Percentiles rank a stretch among this genome's conserved stretches.
Evolutionary conservation across 2,113 vertebrate genomes (phyloP).

Genomic region (Passerina amoena): DNA sequence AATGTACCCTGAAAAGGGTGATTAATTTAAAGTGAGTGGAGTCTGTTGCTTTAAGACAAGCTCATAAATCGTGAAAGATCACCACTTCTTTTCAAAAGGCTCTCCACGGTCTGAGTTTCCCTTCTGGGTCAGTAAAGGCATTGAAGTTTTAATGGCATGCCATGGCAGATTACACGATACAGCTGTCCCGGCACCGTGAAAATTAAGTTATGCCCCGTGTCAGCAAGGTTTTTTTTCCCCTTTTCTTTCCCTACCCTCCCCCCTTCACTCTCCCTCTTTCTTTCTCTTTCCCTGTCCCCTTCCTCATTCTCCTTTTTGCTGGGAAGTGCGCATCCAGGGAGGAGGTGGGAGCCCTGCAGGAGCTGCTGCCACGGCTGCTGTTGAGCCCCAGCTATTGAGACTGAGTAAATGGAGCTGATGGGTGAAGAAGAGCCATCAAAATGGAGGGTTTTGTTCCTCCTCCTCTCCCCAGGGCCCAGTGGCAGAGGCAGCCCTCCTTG

Average conservation of each 20-base stretch:
- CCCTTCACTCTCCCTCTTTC: conserved; percentile 41
- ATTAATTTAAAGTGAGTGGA: conserved; percentile 92
- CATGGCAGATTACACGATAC: conserved; percentile 98
- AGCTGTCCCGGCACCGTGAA: conserved; percentile 99
- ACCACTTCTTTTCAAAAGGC: conserved; percentile 92
- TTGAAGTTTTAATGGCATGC: conserved; percentile 98
- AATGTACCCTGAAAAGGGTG: conserved; percentile 83
- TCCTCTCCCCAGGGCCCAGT: neutral
- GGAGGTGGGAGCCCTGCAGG: conserved; percentile 59
- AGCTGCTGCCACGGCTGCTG: conserved; percentile 39
- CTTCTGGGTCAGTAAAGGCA: conserved; percentile 98
- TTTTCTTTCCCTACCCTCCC: conserved; percentile 76
- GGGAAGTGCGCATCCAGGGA: conserved; percentile 78
- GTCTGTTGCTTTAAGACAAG: conserved; percentile 95
- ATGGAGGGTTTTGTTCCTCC: conserved; percentile 74
- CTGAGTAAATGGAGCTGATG: conserved; percentile 82
- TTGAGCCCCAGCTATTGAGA: conserved; percentile 75
- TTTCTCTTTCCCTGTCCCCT: conserved; percentile 43
- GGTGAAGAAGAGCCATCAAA: conserved; percentile 70
- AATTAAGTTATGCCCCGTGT: conserved; percentile 99
- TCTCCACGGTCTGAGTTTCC: conserved; percentile 91
- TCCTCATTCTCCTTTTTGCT: conserved; percentile 65
- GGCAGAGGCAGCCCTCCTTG: neutral
- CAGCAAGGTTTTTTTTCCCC: conserved; percentile 88
- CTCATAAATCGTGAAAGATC: conserved; percentile 96